These are phyloP conservation scores for Drosophila ironensis DNA, from an alignment of 1,140 invertebrate species.

Conservation along the genomic window DNA sequence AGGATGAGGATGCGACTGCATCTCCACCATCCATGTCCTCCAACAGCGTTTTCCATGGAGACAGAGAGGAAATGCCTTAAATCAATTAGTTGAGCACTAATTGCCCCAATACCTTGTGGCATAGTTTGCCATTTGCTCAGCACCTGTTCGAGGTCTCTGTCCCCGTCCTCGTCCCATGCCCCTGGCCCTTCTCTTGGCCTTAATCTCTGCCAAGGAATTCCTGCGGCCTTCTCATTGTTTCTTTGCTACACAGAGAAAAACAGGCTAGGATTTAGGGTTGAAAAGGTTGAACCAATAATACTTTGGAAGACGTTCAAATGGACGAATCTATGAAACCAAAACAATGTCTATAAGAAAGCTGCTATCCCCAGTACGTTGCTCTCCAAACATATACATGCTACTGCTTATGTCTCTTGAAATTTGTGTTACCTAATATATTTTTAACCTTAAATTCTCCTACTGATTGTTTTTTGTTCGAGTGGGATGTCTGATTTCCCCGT, in stretches of 20 bases:
- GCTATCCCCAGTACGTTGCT: no score
- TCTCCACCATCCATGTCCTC: slow-evolving; percentile 5
- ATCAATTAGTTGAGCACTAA: slow-evolving; percentile 81
- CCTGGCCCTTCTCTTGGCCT: slow-evolving; percentile 11
- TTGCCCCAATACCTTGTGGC: slow-evolving; percentile 81
- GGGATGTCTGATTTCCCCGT: slow-evolving; percentile 5
- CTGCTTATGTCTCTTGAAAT: no score
- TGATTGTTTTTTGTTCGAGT: background rate
- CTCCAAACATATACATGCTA: no score
- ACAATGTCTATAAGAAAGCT: no score
- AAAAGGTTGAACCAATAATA: no score
- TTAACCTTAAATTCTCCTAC: background rate
- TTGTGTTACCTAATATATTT: background rate
- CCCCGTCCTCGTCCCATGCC: no score
- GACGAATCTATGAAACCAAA: no score
- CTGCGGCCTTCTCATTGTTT: slow-evolving; percentile 79
- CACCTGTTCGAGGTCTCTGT: slow-evolving; percentile 59
- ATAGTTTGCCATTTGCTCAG: slow-evolving; percentile 78
- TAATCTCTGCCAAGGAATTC: slow-evolving; percentile 72
- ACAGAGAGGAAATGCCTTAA: slow-evolving; percentile 79
- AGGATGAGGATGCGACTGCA: background rate
- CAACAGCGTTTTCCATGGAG: slow-evolving; percentile 21
- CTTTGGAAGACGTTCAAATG: no score
- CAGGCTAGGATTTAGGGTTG: background rate
- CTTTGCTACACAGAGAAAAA: slow-evolving; percentile 1